These are phyloP conservation scores for Macaria liturata DNA, from an alignment of 2,888 invertebrate genomes.

Conservation along the genomic window DNA sequence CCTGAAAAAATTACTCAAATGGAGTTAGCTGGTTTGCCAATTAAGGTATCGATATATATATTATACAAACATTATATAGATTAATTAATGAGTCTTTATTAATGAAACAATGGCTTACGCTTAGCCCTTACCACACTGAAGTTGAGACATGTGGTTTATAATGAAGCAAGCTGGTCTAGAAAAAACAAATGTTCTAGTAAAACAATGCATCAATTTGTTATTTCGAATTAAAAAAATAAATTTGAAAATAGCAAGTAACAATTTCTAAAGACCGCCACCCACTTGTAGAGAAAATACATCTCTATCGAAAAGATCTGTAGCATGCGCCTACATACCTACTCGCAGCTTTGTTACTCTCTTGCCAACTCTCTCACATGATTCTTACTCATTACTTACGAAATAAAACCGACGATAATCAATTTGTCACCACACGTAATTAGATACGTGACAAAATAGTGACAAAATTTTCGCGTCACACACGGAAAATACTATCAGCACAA, in stretches of 20 bases:
- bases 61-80: too few relatives aligned
- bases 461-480: background rate
- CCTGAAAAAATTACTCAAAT: too few relatives aligned
- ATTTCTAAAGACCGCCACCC: constrained; percentile 13
- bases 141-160: too few relatives aligned
- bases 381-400: constrained; percentile 16
- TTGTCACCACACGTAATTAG: constrained; percentile 12
- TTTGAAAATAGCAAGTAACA: background rate
- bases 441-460: constrained; percentile 1
- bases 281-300: constrained; percentile 9
- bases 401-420: constrained; percentile 13
- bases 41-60: too few relatives aligned
- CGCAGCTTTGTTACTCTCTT: constrained; percentile 2
- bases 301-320: constrained; percentile 18
- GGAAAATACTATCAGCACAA: background rate
- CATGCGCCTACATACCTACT: constrained; percentile 18
- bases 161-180: too few relatives aligned
- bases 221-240: too few relatives aligned
- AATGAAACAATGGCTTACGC: too few relatives aligned
- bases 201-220: too few relatives aligned
- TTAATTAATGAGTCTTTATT: too few relatives aligned
- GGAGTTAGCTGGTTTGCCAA: too few relatives aligned
- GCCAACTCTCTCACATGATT: constrained; percentile 25
- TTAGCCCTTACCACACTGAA: too few relatives aligned
- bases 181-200: too few relatives aligned